Evolutionary conservation across 1,140 invertebrate species (phyloP).

Genomic region (Nylanderia fulva): DNA sequence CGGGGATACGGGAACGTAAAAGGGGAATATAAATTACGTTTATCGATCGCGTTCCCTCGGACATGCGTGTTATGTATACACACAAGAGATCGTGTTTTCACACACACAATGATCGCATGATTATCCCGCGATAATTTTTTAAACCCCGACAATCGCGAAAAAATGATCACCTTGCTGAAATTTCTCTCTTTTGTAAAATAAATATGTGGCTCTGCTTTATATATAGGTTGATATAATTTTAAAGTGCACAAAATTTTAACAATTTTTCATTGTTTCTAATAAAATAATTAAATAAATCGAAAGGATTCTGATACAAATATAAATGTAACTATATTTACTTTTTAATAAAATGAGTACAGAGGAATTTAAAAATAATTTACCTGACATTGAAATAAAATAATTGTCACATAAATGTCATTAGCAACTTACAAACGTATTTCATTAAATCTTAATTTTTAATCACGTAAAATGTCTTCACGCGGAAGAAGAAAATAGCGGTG

Average conservation of each 20-base stretch:
- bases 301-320: background rate
- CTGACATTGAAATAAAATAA: no score
- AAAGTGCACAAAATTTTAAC: background rate
- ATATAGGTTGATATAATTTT: background rate
- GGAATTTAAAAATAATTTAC: no score
- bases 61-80: background rate
- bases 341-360: no score
- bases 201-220: background rate
- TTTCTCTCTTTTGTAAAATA: background rate
- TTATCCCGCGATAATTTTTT: background rate
- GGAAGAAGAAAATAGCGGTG: background rate
- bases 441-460: background rate
- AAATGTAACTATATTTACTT: no score
- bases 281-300: no score
- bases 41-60: slow-evolving; percentile 63
- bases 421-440: no score
- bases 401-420: no score
- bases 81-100: slow-evolving; percentile 23
- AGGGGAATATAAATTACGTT: slow-evolving; percentile 55
- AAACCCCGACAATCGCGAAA: background rate
- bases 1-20: slow-evolving; percentile 34
- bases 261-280: no score
- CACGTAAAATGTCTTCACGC: background rate
- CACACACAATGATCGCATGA: background rate
- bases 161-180: background rate